phyloP scores from a whole-genome alignment of 2,888 invertebrate genomes.

The Scaeva pyrastri region DNA sequence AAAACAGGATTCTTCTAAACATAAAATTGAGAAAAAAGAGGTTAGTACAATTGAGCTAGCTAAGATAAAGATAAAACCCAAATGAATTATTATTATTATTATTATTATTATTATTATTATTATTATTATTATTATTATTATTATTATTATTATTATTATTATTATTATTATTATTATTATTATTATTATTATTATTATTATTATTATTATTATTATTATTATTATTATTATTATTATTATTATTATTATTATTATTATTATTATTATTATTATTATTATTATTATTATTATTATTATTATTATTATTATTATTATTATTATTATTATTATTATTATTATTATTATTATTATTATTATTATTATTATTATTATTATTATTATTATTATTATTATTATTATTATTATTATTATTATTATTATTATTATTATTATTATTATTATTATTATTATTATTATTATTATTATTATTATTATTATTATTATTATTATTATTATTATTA shows the following conservation, averaged over 20 bases:
- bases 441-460: conserved; percentile 1
- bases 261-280: no score
- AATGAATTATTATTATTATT: no score
- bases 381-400: conserved; percentile 5
- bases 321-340: conserved; percentile 1
- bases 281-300: no score
- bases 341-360: conserved; percentile 1
- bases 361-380: not conserved
- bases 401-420: conserved; percentile 1
- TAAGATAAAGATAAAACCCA: no score
- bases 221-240: no score
- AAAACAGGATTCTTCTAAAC: conserved; percentile 79
- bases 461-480: not conserved
- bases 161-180: no score
- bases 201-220: no score
- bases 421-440: conserved; percentile 1
- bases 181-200: no score
- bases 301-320: not conserved
- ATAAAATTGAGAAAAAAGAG: conserved; percentile 77
- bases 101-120: no score
- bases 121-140: no score
- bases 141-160: no score
- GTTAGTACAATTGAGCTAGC: conserved; percentile 73
- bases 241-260: no score
- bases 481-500: conserved; percentile 2